Conservation (phyloP, 2,113 vertebrate species). For the Ellobius talpinus region DNA sequence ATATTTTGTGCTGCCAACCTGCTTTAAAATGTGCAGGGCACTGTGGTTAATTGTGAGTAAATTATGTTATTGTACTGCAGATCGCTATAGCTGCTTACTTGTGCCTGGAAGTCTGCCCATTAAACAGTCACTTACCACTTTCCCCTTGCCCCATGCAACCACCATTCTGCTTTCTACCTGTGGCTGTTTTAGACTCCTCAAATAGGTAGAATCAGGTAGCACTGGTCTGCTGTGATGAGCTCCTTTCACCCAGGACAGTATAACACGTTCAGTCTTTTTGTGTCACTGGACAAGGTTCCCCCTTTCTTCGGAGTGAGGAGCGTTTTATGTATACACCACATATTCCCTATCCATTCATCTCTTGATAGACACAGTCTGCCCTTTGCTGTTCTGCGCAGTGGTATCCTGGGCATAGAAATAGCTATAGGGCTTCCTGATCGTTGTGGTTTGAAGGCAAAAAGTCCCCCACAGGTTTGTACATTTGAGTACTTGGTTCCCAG, state of each 20-base stretch:
- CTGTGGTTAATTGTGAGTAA: neutral
- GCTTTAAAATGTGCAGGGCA: neutral
- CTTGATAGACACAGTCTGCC: neutral
- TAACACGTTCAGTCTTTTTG: neutral
- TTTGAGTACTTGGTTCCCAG: neutral
- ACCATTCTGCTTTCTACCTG: neutral
- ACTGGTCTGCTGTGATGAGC: neutral
- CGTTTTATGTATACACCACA: rapidly evolving
- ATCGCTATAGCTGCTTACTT: neutral
- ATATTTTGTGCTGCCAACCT: neutral
- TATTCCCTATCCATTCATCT: neutral
- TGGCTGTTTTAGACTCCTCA: neutral
- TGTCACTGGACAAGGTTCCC: neutral
- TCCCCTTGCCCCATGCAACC: neutral
- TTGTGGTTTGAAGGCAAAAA: neutral
- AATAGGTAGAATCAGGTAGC: neutral
- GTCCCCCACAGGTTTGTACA: too few species aligned
- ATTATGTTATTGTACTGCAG: neutral
- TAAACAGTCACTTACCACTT: neutral
- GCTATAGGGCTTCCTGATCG: neutral
- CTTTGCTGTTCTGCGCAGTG: neutral
- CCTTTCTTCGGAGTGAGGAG: neutral
- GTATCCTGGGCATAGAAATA: neutral
- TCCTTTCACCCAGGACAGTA: neutral
- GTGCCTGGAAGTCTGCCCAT: neutral